Conservation (phyloP, 2,888 invertebrate genomes). For the Anticlea derivata region DNA sequence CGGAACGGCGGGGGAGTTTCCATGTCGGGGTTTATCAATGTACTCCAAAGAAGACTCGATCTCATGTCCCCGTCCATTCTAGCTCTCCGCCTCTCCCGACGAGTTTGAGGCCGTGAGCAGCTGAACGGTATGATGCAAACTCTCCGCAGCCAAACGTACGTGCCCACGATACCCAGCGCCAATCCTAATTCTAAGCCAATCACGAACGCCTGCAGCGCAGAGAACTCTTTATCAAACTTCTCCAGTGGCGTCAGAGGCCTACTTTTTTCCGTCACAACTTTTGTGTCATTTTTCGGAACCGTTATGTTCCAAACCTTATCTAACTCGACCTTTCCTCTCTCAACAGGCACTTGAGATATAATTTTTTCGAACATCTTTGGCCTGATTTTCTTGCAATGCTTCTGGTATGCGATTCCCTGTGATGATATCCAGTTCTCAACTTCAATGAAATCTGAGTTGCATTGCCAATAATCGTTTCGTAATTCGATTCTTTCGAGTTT, state of each 20-base stretch:
- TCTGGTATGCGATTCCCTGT: slow-evolving; percentile 70
- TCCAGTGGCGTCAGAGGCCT: slow-evolving; percentile 61
- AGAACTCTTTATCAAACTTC: slow-evolving; percentile 71
- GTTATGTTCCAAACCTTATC: slow-evolving; percentile 71
- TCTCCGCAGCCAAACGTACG: slow-evolving; percentile 71
- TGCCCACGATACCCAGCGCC: slow-evolving; percentile 68
- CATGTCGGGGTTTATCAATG: slow-evolving; percentile 59
- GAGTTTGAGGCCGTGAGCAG: slow-evolving; percentile 50
- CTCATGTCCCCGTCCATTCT: slow-evolving; percentile 67
- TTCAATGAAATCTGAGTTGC: slow-evolving; percentile 72
- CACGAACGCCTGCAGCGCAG: slow-evolving; percentile 70
- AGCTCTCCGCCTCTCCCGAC: slow-evolving; percentile 50
- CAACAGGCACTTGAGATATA: slow-evolving; percentile 70
- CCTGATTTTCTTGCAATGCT: slow-evolving; percentile 66
- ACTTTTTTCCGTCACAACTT: slow-evolving; percentile 34
- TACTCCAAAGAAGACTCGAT: slow-evolving; percentile 68
- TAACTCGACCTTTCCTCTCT: slow-evolving; percentile 66
- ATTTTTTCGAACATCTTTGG: slow-evolving; percentile 84
- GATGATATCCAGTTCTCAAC: slow-evolving; percentile 69
- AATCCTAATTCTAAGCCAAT: slow-evolving; percentile 73
- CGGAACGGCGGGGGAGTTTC: slow-evolving; percentile 72
- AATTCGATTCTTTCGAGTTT: slow-evolving; percentile 80
- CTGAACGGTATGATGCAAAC: slow-evolving; percentile 55
- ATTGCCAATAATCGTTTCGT: slow-evolving; percentile 83
- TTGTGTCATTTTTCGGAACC: slow-evolving; percentile 43